These are phyloP conservation scores for Zosterops pallidus DNA, from an alignment of 2,113 vertebrate species.

Conservation along the genomic window DNA sequence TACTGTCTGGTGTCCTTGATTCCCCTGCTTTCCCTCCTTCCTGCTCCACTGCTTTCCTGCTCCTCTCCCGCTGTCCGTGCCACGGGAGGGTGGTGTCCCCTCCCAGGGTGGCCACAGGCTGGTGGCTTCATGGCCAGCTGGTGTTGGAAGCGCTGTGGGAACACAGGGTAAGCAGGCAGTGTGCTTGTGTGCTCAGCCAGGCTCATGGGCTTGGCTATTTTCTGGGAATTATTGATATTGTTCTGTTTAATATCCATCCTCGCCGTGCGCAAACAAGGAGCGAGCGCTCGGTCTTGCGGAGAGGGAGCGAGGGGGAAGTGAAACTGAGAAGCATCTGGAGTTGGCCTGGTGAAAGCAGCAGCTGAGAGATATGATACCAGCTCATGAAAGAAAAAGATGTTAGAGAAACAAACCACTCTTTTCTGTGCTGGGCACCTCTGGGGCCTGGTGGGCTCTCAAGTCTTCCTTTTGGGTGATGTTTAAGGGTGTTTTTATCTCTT, in stretches of 20 bases:
- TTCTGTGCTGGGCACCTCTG: constrained; percentile 11
- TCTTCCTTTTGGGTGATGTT: background rate
- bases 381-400: constrained; percentile 37
- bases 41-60: constrained; percentile 28
- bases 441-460: background rate
- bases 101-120: background rate
- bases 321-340: constrained; percentile 51
- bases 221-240: constrained; percentile 43
- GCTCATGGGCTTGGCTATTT: background rate
- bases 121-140: background rate
- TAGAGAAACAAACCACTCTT: constrained; percentile 32
- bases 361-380: constrained; percentile 43
- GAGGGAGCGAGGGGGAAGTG: constrained; percentile 13
- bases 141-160: background rate
- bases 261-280: constrained; percentile 8
- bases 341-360: constrained; percentile 18
- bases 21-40: constrained; percentile 26
- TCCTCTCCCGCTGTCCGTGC: background rate
- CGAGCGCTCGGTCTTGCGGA: background rate
- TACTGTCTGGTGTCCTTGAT: constrained; percentile 49
- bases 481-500: background rate
- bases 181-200: constrained; percentile 1
- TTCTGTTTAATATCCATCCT: constrained; percentile 64
- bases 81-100: background rate
- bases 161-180: background rate